Evolutionary conservation across 2,888 invertebrate genomes (phyloP), one percentile per base, ranked within the genome.

Genomic region (Oxycera nigricornis): DNA sequence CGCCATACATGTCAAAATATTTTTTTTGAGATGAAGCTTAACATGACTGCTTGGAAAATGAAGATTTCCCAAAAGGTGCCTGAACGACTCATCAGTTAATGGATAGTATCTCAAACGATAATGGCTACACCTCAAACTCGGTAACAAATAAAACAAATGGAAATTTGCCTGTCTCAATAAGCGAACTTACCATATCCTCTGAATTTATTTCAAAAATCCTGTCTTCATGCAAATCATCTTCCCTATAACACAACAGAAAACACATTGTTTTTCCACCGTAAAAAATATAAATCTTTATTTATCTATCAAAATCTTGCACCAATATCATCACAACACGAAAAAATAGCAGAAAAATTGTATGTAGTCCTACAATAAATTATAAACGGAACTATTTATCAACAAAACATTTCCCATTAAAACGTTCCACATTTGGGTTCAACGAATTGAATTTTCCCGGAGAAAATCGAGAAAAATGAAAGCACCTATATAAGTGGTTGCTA

Each of bases 301-400:
- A 2, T 46, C 14, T 3, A 14, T 3, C 35, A 6, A n/a, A 7
- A 46, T 3, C 46, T 46, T 46, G 17, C 11, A 3, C 14, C 46
- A 46, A 14, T 46, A 17, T 46, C 17, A n/a, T 46, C 14, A 46
- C n/a, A n/a, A n/a, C n/a, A n/a, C n/a, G n/a, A n/a, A n/a, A n/a
- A n/a, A n/a, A n/a, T n/a, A n/a, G n/a, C n/a, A n/a, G n/a, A n/a
- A n/a, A n/a, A n/a, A 3, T 46, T 46, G 46, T 46, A n/a, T 46
- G n/a, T 46, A 46, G n/a, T 46, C 46, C 14, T n/a, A 11, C 46
- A 46, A 46, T 46, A 46, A 46, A 46, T 46, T 55, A 55, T 55
- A 55, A 9, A 4, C 17, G 2, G 14, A 22, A 7, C 55, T 24
- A 55, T 55, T 55, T 24, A 20, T 55, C 55, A 55, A 55, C 55